phyloP scores from a whole-genome alignment of 2,888 invertebrate species.

The Drosophila koepferae region DNA sequence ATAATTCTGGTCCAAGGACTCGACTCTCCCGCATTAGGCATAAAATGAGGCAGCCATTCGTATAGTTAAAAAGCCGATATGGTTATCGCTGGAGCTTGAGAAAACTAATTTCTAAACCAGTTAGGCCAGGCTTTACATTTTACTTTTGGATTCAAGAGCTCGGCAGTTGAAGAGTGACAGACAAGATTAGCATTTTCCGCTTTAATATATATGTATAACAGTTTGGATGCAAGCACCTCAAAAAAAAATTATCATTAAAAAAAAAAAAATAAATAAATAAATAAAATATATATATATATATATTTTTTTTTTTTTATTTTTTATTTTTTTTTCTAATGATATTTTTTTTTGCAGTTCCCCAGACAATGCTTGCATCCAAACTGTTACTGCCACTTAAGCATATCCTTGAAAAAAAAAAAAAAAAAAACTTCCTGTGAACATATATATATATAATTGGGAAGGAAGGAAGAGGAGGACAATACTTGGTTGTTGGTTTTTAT shows the following conservation, averaged over 20 bases:
- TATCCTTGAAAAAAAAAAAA: slow-evolving; percentile 60
- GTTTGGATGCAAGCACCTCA: too few relatives aligned
- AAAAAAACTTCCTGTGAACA: slow-evolving; percentile 46
- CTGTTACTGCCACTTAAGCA: slow-evolving; percentile 76
- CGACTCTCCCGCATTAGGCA: too few relatives aligned
- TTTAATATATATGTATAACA: not conserved
- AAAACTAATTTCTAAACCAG: too few relatives aligned
- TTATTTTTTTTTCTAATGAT: not conserved
- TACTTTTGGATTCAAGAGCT: too few relatives aligned
- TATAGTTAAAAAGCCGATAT: too few relatives aligned
- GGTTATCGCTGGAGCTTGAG: too few relatives aligned
- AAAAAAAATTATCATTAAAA: too few relatives aligned
- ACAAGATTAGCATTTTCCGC: slow-evolving; percentile 38
- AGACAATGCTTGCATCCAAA: slow-evolving; percentile 76
- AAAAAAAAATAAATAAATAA: too few relatives aligned
- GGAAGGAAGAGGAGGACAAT: slow-evolving; percentile 13
- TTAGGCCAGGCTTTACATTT: too few relatives aligned
- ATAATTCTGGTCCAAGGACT: too few relatives aligned
- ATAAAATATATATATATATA: not conserved
- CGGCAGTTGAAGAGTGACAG: slow-evolving; percentile 20
- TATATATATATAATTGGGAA: slow-evolving; percentile 19
- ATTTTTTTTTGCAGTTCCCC: slow-evolving; percentile 44
- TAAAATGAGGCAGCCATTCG: too few relatives aligned
- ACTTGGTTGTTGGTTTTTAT: slow-evolving; percentile 51
- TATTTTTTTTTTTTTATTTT: slow-evolving; percentile 2